A percentile compares a stretch with the other conserved stretches of the same genome.
phyloP scores from a whole-genome alignment of 1,140 invertebrate genomes.

The Chrysomallon squamiferum region DNA sequence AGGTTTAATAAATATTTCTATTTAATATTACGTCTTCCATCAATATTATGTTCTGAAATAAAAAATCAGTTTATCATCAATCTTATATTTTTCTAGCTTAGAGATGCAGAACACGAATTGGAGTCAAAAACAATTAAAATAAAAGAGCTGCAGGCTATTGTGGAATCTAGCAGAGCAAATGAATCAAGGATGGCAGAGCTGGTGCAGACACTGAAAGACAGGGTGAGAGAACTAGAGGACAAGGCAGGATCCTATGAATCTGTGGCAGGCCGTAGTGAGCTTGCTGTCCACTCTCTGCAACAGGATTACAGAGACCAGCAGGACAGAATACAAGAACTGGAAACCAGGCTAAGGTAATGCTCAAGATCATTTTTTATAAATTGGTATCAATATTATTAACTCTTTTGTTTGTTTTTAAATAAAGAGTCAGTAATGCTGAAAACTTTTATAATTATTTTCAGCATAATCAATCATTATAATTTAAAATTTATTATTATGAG shows the following conservation, averaged over 20 bases:
- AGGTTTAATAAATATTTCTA: no score
- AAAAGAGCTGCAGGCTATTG: conserved; percentile 46
- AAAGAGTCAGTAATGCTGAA: neutral
- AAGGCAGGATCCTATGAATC: conserved; percentile 50
- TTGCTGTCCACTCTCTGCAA: conserved; percentile 56
- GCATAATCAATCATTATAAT: neutral
- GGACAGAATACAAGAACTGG: conserved; percentile 58
- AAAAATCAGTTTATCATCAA: no score
- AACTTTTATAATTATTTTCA: neutral
- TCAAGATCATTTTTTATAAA: neutral
- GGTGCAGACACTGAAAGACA: conserved; percentile 46
- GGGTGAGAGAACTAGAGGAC: conserved; percentile 52
- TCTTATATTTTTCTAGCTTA: no score
- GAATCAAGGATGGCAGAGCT: conserved; percentile 45
- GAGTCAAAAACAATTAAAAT: conserved; percentile 58
- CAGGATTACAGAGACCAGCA: conserved; percentile 50
- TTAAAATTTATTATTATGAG: no score
- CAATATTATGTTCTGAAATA: no score
- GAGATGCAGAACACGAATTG: conserved; percentile 47
- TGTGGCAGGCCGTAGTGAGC: conserved; percentile 53
- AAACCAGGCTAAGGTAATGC: conserved; percentile 57
- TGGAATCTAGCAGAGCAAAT: conserved; percentile 52
- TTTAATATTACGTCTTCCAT: no score
- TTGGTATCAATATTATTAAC: neutral
- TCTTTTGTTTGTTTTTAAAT: conserved; percentile 1